Base-by-base conservation (phyloP, 2,113 vertebrate species). In the Rhegmatorhina hoffmannsi region DNA sequence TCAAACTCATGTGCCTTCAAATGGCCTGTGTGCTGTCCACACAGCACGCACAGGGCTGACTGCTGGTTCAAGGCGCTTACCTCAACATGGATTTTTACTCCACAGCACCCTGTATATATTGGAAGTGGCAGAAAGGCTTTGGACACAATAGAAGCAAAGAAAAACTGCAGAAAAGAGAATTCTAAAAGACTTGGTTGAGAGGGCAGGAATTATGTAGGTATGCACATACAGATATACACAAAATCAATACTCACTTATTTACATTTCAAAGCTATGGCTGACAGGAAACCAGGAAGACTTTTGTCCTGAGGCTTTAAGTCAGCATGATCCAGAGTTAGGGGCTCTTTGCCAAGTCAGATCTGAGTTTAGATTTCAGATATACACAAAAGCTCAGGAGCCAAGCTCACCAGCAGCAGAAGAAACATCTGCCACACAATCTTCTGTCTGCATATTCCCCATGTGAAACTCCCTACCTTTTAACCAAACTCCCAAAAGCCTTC, bases 181-280 rank as follows among this genome's bases (percentile, higher is more conserved):
- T 64, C 38, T 70, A 59, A 74, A 80, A 46, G 59, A 62, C 10
- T 55, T 80, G 12, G 24, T 16, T 18, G 25, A 13, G 43, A 31
- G 26, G 9, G 10, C 24, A 72, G 17, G 31, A 83, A 53, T n/a
- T 18, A 50, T 8, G 29, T 31, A 67, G 26, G 29, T 70, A 53
- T 47, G 55, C 55, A 72, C 38, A 72, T 16, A 62, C 62, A 79
- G 25, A 59, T 87, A 89, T 29, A 56, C 53, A 74, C 10, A 76
- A 17, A 89, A 84, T 87, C 80, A 87, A 43, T 87, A 59, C 0
- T 4, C 66, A 56, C 25, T 34, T 28, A 43, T 40, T 59, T 74
- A 59, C 31, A 68, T 78, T 92, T 92, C 73, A 72, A 90, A 94
- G 80, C 19, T 74, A 43, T 66, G 85, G 50, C 50, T 63, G 49